Base-by-base conservation (phyloP, 2,797 vertebrate species). In the Molossus molossus region DNA sequence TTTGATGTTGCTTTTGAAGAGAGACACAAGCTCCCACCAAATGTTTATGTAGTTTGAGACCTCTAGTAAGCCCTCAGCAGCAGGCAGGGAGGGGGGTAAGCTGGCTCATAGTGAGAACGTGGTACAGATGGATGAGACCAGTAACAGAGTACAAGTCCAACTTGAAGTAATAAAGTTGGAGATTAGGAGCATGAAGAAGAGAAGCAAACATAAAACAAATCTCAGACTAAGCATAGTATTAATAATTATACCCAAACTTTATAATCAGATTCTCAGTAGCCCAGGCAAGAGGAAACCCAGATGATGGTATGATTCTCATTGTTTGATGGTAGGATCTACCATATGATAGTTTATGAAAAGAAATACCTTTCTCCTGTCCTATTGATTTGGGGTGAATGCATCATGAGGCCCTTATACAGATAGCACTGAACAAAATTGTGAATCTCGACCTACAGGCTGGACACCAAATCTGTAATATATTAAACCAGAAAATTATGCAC, bases 1-100 rank as follows among this genome's bases (percentile, higher is more conserved):
- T 92, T 94, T 95, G 93, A 96, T 95, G 92, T 94, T 92, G 83
- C 94, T 82, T 87, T 87, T 81, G 79, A 72, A 96, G 70, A 97
- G 94, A 21, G 27, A 88, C 57, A 93, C 60, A 89, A 81, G 6
- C 84, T 73, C 27, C 5, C 45, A 53, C 65, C 82, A 81, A 87
- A 95, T 96, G 85, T 91, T 95, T 97, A 94, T 85, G 82, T 83
- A 97, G 64, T 60, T 29, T 29, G 55, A 94, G 58, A 82, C 15
- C 70, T 97, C 72, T 29, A 79, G 37, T 55, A 95, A 55, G 37
- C 40, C 40, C 33, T 87, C 21, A 62, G 58, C 37, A 82, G 40
- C 53, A 90, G 73, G 64, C 14, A 48, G 20, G 58, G 62, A 55
- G 21, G 13, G 2, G 1, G 48, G 9, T 65, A 55, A 62, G 8